Percentiles rank a stretch among this genome's conserved stretches.
Evolutionary conservation across 2,113 vertebrate genomes (phyloP).

Genomic region (Cyanoramphus novaezelandiae): DNA sequence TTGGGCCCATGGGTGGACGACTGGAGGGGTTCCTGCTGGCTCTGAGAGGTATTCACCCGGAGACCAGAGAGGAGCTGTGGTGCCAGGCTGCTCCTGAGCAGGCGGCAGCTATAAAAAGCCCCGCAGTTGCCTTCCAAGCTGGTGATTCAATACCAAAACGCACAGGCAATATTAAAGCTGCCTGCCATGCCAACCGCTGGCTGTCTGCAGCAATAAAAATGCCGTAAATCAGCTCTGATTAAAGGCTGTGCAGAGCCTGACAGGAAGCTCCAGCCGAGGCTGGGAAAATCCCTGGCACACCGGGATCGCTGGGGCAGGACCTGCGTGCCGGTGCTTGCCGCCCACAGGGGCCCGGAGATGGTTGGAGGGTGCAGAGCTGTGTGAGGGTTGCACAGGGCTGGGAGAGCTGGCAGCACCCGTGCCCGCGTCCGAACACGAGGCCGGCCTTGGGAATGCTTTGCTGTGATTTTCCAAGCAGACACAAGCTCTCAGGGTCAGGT

Average conservation of each 20-base stretch:
- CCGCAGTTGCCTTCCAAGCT: background rate
- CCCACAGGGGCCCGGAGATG: background rate
- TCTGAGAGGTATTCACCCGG: background rate
- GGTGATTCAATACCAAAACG: conserved; percentile 41
- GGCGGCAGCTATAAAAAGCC: conserved; percentile 32
- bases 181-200: conserved; percentile 50
- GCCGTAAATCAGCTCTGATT: conserved; percentile 41
- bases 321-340: fast-evolving
- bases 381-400: background rate
- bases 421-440: fast-evolving
- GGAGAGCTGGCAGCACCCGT: background rate
- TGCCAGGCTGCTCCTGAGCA: background rate
- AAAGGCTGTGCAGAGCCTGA: background rate
- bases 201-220: conserved; percentile 56
- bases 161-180: conserved; percentile 40
- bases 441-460: background rate
- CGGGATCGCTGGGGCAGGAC: background rate
- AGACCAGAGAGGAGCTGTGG: background rate
- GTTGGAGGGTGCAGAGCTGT: background rate
- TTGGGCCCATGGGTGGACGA: fast-evolving
- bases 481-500: background rate
- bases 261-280: background rate
- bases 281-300: background rate
- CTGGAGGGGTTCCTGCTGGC: fast-evolving
- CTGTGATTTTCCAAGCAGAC: background rate